These are phyloP conservation scores for Nymphalis c-album DNA, from an alignment of 2,888 invertebrate species.

Conservation along the genomic window DNA sequence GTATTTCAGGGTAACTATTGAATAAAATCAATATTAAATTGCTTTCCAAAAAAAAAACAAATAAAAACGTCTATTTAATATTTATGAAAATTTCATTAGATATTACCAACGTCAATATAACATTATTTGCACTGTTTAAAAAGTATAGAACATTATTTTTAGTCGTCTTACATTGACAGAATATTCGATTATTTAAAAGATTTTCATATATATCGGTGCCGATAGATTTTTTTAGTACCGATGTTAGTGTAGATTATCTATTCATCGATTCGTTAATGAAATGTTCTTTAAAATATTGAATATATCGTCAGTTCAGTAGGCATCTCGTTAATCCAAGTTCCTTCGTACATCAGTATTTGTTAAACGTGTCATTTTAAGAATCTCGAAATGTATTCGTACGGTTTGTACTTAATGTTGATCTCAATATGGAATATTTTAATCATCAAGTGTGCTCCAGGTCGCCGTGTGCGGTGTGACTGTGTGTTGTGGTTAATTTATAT, in stretches of 20 bases:
- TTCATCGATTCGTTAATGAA: neutral
- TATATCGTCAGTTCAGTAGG: constrained; percentile 16
- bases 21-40: constrained; percentile 3
- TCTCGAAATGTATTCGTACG: constrained; percentile 31
- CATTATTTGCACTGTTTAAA: constrained; percentile 1
- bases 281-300: constrained; percentile 2
- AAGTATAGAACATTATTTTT: constrained; percentile 3
- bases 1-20: constrained; percentile 8
- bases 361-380: constrained; percentile 35
- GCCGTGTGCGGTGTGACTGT: neutral
- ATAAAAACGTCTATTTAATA: neutral
- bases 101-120: neutral
- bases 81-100: constrained; percentile 1
- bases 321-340: constrained; percentile 34
- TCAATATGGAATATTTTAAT: constrained; percentile 21
- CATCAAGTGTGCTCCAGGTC: neutral
- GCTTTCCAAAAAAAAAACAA: neutral
- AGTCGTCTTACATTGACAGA: constrained; percentile 3
- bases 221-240: constrained; percentile 2
- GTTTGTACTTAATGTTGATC: constrained; percentile 25
- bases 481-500: constrained; percentile 25
- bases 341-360: constrained; percentile 37
- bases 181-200: constrained; percentile 4
- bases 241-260: neutral
- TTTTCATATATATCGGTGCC: constrained; percentile 1